Percentiles rank a stretch among this genome's conserved stretches.
Conservation (phyloP, 2,113 vertebrate genomes). For the Lagenorhynchus albirostris region DNA sequence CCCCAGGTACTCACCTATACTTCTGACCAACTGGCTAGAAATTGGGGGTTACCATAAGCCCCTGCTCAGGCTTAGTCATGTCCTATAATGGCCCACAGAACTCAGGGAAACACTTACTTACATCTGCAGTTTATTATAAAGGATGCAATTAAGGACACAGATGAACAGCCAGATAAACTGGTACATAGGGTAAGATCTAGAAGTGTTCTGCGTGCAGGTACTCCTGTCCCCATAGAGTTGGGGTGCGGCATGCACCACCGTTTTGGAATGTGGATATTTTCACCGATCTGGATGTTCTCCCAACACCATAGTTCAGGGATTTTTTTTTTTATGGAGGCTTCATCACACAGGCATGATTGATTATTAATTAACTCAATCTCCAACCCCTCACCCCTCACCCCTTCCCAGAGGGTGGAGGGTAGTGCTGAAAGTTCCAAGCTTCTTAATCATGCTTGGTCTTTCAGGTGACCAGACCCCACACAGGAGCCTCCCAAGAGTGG, state of each 20-base stretch:
- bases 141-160: neutral
- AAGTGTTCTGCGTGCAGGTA: neutral
- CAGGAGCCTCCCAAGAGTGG: neutral
- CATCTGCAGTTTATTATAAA: neutral
- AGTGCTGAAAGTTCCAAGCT: neutral
- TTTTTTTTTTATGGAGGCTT: neutral
- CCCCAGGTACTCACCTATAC: neutral
- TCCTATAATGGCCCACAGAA: neutral
- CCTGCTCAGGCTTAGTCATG: neutral
- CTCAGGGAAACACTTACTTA: neutral
- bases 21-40: neutral
- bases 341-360: neutral
- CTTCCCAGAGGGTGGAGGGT: neutral
- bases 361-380: neutral
- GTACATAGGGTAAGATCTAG: neutral
- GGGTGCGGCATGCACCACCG: rapidly evolving
- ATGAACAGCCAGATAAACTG: neutral
- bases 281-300: neutral
- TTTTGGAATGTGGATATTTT: neutral
- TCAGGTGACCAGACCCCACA: neutral
- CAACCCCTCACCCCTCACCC: neutral
- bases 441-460: neutral
- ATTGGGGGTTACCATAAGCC: neutral
- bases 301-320: neutral
- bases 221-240: neutral